phyloP scores from a whole-genome alignment of 2,797 vertebrate genomes.

The Neomorphus geoffroyi region DNA sequence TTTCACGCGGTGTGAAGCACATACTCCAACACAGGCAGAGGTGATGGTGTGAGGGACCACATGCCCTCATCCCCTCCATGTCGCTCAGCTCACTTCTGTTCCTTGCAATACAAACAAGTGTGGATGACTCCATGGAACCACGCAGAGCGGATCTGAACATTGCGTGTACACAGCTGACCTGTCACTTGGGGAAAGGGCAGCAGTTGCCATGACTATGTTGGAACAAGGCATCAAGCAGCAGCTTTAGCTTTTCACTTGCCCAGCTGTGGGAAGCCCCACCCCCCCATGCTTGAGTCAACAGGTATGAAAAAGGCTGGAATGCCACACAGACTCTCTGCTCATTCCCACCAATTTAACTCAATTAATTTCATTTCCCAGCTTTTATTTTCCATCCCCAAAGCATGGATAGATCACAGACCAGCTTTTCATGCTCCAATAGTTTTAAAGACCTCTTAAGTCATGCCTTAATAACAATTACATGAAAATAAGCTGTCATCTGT shows the following conservation, averaged over 20 bases:
- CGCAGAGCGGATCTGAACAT: neutral
- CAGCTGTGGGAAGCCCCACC: neutral
- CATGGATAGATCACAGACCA: neutral
- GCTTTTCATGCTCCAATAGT: neutral
- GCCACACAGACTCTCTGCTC: neutral
- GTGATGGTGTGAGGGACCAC: neutral
- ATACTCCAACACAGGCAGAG: rapidly evolving
- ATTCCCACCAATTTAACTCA: neutral
- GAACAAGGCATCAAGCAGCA: neutral
- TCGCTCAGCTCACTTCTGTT: neutral
- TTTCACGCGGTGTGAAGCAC: neutral
- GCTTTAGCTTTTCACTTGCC: neutral
- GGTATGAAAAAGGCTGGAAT: neutral
- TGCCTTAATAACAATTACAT: neutral
- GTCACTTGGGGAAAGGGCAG: neutral
- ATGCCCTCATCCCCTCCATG: neutral
- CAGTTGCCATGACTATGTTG: neutral
- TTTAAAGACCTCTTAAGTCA: neutral
- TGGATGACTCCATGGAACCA: neutral
- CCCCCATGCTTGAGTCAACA: neutral
- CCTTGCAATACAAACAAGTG: neutral
- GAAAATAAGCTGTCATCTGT: neutral
- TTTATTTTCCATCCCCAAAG: neutral
- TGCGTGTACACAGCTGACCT: neutral
- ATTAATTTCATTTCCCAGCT: neutral